These are phyloP conservation scores for Fukomys damarensis DNA, from an alignment of 2,113 vertebrate genomes.

Conservation along the genomic window DNA sequence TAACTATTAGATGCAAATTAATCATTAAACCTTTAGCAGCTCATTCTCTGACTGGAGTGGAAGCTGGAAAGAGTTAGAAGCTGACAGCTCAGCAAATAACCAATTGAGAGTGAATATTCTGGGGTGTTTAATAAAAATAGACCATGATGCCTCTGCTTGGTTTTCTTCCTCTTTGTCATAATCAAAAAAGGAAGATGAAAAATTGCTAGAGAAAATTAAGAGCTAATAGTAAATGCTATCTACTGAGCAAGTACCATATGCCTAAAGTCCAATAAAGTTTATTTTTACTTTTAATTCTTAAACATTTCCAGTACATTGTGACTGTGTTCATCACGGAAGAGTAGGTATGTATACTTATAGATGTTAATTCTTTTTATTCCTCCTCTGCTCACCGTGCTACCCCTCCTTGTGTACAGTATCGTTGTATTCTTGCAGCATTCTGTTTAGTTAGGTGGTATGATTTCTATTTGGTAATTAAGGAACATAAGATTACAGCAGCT, in stretches of 20 bases:
- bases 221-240: neutral
- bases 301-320: neutral
- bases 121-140: slow-evolving; percentile 71
- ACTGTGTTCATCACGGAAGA: neutral
- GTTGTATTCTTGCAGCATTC: neutral
- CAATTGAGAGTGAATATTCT: slow-evolving; percentile 50
- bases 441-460: neutral
- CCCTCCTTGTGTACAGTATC: neutral
- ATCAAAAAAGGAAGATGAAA: slow-evolving; percentile 50
- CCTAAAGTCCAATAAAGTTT: neutral
- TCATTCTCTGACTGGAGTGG: slow-evolving; percentile 62
- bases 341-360: neutral
- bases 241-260: neutral
- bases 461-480: slow-evolving; percentile 28
- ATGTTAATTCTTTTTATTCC: neutral
- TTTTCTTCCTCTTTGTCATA: slow-evolving; percentile 68
- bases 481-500: neutral
- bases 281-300: neutral
- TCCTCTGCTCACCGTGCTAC: neutral
- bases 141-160: slow-evolving; percentile 76
- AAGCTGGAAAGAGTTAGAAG: slow-evolving; percentile 55
- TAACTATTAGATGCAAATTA: slow-evolving; percentile 76
- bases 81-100: slow-evolving; percentile 31
- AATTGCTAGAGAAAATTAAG: neutral
- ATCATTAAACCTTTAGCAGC: slow-evolving; percentile 69